Evolutionary conservation across 2,113 vertebrate genomes (phyloP), one percentile per base, ranked within the genome.

Genomic region (Meleagris gallopavo): DNA sequence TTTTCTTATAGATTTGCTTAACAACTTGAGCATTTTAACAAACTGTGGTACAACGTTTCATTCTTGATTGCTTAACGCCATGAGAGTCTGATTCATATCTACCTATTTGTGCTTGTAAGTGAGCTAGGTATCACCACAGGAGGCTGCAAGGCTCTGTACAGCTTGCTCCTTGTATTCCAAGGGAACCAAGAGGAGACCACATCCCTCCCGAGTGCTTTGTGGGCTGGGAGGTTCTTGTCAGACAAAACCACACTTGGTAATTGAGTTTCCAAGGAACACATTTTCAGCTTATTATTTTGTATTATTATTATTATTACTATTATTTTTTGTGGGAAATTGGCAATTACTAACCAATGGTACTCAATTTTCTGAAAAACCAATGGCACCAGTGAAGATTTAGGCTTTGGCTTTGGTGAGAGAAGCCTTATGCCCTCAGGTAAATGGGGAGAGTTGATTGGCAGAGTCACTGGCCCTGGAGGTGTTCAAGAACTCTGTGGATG

Each of bases 61-160:
- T 7, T 43, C 1, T 0, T 0, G 0, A n/a, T 27, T 45, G 6
- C 13, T 50, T 41, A 40, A 64, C 4, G 21, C 30, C 38, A 8
- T 11, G 67, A 30, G 1, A 60, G 41, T 43, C 46, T 36, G 6
- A 29, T 71, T 78, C 1, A 1, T 20, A 52, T 60, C 36, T 62
- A 45, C 22, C 13, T 54, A 2, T 48, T 74, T 69, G n/a, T 20
- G 24, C n/a, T 18, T 1, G 0, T 50, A 30, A 54, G 20, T 29
- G 43, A 34, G 61, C 14, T 58, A 38, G 13, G 10, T 9, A 29
- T 3, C 43, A 67, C 46, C 45, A 45, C 36, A n/a, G 69, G 61
- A 84, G 73, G 22, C 45, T 71, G 27, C 45, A 15, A 15, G 55
- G 69, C 89, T 83, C 46, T 38, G 65, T n/a, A 36, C 16, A 64